phyloP scores from a whole-genome alignment of 2,888 invertebrate species.

The Archips crataeganus region DNA sequence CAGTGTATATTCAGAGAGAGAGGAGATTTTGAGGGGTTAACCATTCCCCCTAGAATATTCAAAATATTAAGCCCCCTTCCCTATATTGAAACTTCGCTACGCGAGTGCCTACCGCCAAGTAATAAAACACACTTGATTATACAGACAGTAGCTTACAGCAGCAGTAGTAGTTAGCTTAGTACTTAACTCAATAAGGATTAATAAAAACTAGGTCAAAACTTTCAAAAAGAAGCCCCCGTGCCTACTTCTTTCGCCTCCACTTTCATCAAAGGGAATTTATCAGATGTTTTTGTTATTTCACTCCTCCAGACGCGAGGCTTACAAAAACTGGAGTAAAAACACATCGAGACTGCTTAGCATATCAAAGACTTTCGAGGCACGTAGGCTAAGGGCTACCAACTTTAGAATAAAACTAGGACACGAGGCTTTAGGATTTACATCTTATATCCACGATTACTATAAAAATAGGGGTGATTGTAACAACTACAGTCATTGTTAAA shows the following conservation, averaged over 20 bases:
- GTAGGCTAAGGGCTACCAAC: constrained; percentile 17
- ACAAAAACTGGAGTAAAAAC: constrained; percentile 36
- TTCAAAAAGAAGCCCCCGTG: not conserved
- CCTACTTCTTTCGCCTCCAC: not conserved
- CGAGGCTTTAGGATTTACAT: constrained; percentile 9
- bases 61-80: too few relatives aligned
- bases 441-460: not conserved
- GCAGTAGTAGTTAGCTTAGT: too few relatives aligned
- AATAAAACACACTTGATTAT: too few relatives aligned
- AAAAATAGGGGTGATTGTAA: too few relatives aligned
- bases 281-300: constrained; percentile 37
- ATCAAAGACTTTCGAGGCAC: constrained; percentile 29
- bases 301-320: constrained; percentile 16
- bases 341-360: constrained; percentile 37
- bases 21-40: too few relatives aligned
- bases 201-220: not conserved
- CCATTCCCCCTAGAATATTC: too few relatives aligned
- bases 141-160: too few relatives aligned
- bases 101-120: too few relatives aligned
- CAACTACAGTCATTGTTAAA: too few relatives aligned
- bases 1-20: too few relatives aligned
- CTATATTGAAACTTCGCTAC: too few relatives aligned
- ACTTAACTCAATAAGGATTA: not conserved
- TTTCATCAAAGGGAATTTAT: constrained; percentile 35
- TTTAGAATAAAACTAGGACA: constrained; percentile 16